These are phyloP conservation scores for Trichogramma dendrolimi DNA, from an alignment of 2,888 invertebrate genomes.

Conservation along the genomic window DNA sequence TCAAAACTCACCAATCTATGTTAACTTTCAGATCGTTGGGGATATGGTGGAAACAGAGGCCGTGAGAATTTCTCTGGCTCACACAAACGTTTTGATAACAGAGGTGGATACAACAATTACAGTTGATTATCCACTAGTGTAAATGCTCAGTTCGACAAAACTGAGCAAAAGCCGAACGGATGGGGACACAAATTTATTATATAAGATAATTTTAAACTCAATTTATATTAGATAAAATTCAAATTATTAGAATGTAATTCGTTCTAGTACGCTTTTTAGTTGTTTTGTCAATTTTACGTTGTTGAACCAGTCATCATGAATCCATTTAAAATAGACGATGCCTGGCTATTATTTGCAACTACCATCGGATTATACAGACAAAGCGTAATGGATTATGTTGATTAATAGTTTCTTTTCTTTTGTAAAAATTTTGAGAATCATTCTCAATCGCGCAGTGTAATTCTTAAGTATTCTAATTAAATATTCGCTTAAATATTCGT, in stretches of 20 bases:
- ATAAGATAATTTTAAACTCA: too few relatives aligned
- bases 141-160: slow-evolving; percentile 25
- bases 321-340: too few relatives aligned
- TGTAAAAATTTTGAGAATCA: too few relatives aligned
- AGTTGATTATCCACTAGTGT: slow-evolving; percentile 35
- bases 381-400: too few relatives aligned
- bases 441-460: too few relatives aligned
- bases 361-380: too few relatives aligned
- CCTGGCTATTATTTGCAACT: too few relatives aligned
- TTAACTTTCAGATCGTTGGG: slow-evolving; percentile 43
- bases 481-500: slow-evolving; percentile 18
- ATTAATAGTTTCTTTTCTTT: too few relatives aligned
- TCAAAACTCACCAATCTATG: slow-evolving; percentile 11
- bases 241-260: slow-evolving; percentile 18
- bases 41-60: slow-evolving; percentile 39
- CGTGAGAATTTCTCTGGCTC: slow-evolving; percentile 42
- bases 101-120: slow-evolving; percentile 38
- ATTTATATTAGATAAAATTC: slow-evolving; percentile 17
- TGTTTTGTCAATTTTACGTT: slow-evolving; percentile 4
- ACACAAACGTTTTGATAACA: slow-evolving; percentile 44
- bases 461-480: too few relatives aligned
- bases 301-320: too few relatives aligned
- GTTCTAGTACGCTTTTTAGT: slow-evolving; percentile 22
- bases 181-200: slow-evolving; percentile 30
- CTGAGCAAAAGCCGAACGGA: slow-evolving; percentile 27